A percentile compares a stretch with the other conserved stretches of the same genome.
These are phyloP conservation scores for Nanorana parkeri DNA, from an alignment of 2,113 vertebrate genomes.

Conservation along the genomic window DNA sequence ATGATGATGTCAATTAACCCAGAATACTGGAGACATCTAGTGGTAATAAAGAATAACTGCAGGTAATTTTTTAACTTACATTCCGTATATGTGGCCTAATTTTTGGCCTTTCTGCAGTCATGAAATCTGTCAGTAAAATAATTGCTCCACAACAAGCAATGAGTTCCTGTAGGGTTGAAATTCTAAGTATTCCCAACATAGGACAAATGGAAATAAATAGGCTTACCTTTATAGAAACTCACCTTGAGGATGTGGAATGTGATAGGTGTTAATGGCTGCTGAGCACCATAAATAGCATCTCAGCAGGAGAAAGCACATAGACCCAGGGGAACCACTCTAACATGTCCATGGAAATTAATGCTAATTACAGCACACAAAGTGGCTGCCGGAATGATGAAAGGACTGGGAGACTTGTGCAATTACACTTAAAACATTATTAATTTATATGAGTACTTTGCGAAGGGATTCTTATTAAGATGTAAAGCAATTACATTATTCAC, in stretches of 20 bases:
- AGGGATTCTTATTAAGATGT: too few species aligned
- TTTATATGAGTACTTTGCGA: background rate
- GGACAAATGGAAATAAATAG: conserved; percentile 26
- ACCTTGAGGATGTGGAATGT: conserved; percentile 45
- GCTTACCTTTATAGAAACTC: conserved; percentile 34
- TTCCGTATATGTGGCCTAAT: too few species aligned
- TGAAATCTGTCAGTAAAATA: background rate
- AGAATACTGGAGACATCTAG: too few species aligned
- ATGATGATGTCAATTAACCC: too few species aligned
- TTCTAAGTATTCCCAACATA: background rate
- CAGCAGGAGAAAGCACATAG: conserved; percentile 33
- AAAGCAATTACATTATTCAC: too few species aligned
- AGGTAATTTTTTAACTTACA: too few species aligned
- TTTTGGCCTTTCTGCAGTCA: too few species aligned
- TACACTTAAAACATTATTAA: background rate
- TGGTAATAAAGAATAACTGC: too few species aligned
- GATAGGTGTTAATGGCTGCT: conserved; percentile 35
- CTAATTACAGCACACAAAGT: conserved; percentile 21
- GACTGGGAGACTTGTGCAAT: background rate
- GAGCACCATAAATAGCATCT: conserved; percentile 43
- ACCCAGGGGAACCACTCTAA: conserved; percentile 30
- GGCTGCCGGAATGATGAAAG: conserved; percentile 6
- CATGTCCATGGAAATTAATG: conserved; percentile 50
- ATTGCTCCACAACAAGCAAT: background rate
- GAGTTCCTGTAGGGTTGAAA: background rate